Percentiles rank a stretch among this genome's conserved stretches.
These are phyloP conservation scores for Cydia fagiglandana DNA, from an alignment of 1,140 invertebrate genomes.

Conservation along the genomic window DNA sequence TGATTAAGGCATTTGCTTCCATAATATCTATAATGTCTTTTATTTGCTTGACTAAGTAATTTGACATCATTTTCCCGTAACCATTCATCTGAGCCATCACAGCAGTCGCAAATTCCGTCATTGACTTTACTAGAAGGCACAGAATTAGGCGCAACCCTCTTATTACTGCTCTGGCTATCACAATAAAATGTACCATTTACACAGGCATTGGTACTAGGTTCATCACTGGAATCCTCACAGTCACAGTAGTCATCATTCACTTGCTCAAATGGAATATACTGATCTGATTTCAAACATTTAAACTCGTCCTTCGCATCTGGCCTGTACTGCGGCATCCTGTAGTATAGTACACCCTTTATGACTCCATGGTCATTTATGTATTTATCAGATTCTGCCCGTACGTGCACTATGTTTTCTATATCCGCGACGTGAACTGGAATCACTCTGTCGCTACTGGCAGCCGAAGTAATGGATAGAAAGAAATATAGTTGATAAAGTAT, in stretches of 20 bases:
- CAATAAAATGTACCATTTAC: conserved; percentile 90
- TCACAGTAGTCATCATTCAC: conserved; percentile 98
- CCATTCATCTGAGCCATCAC: conserved; percentile 91
- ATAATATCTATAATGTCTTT: conserved; percentile 56
- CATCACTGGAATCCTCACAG: conserved; percentile 93
- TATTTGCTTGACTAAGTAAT: conserved; percentile 56
- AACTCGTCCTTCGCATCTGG: conserved; percentile 61
- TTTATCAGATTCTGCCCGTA: conserved; percentile 61
- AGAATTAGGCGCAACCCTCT: conserved; percentile 58
- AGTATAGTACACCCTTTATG: conserved; percentile 62
- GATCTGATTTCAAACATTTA: conserved; percentile 58
- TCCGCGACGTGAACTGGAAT: conserved; percentile 49
- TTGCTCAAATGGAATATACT: conserved; percentile 76
- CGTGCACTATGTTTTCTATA: conserved; percentile 46
- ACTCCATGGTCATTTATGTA: conserved; percentile 66
- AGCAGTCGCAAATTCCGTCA: conserved; percentile 96
- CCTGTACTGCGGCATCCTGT: conserved; percentile 56
- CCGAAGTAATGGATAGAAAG: conserved; percentile 65
- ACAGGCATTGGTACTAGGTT: conserved; percentile 95
- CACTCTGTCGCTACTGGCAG: conserved; percentile 45
- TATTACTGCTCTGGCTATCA: conserved; percentile 76
- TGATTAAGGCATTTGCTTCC: conserved; percentile 56
- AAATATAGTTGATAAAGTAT: conserved; percentile 71
- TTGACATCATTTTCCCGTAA: conserved; percentile 42
- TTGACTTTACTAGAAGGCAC: conserved; percentile 87